phyloP scores from a whole-genome alignment of 1,140 invertebrate genomes.

The Diplogasteroides magnus region DNA sequence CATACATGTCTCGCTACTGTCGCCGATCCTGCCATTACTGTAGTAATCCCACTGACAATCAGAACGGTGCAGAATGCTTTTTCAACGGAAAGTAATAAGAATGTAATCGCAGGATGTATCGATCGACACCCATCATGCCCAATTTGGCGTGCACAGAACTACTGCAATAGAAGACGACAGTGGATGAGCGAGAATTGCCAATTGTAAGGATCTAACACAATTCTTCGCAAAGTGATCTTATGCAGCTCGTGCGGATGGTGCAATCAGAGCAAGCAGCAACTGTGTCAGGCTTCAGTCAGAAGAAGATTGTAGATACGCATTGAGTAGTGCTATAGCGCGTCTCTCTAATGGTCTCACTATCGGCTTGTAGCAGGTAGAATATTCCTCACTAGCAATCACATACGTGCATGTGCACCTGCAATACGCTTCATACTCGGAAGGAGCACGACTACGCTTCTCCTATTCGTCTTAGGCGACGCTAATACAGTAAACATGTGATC shows the following conservation, averaged over 20 bases:
- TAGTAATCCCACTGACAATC: slow-evolving; percentile 18
- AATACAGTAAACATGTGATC: too few relatives aligned
- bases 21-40: slow-evolving; percentile 29
- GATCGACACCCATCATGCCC: slow-evolving; percentile 31
- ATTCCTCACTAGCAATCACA: too few relatives aligned
- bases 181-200: slow-evolving; percentile 39
- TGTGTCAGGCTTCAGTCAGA: slow-evolving; percentile 26
- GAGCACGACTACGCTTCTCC: too few relatives aligned
- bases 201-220: neutral
- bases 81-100: neutral
- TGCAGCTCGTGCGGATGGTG: slow-evolving; percentile 33
- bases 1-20: slow-evolving; percentile 35
- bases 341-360: too few relatives aligned
- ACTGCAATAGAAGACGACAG: slow-evolving; percentile 30
- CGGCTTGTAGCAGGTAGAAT: too few relatives aligned
- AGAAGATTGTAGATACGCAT: slow-evolving; percentile 1
- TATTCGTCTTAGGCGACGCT: too few relatives aligned
- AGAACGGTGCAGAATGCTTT: slow-evolving; percentile 6
- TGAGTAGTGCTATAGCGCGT: too few relatives aligned
- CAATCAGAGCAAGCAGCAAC: slow-evolving; percentile 16
- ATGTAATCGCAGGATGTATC: slow-evolving; percentile 21
- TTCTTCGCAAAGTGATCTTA: neutral
- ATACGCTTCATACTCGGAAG: too few relatives aligned
- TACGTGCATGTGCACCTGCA: too few relatives aligned
- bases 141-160: slow-evolving; percentile 30